phyloP scores from a whole-genome alignment of 2,888 invertebrate genomes.

The Cheilosia scutellata region DNA sequence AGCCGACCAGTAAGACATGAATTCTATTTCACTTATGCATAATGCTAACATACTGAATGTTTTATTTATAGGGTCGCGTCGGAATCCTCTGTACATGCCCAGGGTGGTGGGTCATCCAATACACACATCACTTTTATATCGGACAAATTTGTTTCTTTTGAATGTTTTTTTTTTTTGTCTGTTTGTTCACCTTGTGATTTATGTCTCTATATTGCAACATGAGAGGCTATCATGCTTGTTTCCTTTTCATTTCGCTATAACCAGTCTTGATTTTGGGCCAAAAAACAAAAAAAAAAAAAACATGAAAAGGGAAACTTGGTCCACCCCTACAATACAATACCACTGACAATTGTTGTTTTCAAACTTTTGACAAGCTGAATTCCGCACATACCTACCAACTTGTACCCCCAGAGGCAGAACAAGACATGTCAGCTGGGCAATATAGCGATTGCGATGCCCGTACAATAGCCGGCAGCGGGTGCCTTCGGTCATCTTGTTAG shows the following conservation, averaged over 20 bases:
- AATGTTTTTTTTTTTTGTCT: too few species aligned
- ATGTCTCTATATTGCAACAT: conserved; percentile 62
- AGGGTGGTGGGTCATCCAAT: conserved; percentile 38
- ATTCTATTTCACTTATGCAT: conserved; percentile 65
- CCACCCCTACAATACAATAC: conserved; percentile 62
- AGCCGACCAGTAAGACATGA: conserved; percentile 40
- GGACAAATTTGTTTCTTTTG: conserved; percentile 53
- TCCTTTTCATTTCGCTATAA: conserved; percentile 62
- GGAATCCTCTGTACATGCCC: conserved; percentile 21
- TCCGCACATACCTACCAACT: conserved; percentile 12
- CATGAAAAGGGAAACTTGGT: conserved; percentile 8
- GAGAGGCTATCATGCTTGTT: conserved; percentile 58
- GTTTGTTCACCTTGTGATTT: conserved; percentile 46
- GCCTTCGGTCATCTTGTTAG: conserved; percentile 70
- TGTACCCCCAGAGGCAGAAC: conserved; percentile 26
- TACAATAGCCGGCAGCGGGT: conserved; percentile 52
- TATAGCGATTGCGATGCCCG: conserved; percentile 2
- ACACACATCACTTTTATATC: conserved; percentile 56
- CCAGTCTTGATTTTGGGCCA: conserved; percentile 59
- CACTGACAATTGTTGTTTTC: conserved; percentile 27
- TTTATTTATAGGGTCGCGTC: conserved; percentile 70
- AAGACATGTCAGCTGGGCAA: conserved; percentile 62
- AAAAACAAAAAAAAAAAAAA: conserved; percentile 15
- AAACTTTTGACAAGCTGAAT: conserved; percentile 53
- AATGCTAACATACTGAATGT: conserved; percentile 56